Evolutionary conservation across 2,888 invertebrate species (phyloP).

Genomic region (Pseudoips prasinana): DNA sequence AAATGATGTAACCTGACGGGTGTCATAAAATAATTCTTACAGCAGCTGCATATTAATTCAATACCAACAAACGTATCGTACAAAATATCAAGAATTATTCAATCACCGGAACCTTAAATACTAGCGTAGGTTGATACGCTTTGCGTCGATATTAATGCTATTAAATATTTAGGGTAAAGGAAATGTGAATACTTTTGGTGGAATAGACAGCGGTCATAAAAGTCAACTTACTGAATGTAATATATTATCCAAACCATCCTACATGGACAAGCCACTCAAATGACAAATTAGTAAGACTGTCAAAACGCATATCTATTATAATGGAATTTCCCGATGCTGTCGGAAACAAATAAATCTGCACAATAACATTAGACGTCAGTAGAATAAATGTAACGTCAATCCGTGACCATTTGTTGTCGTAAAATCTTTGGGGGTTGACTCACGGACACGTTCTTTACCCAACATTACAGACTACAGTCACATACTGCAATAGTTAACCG

Average conservation of each 20-base stretch:
- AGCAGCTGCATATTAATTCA: no score
- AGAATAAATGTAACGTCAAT: conserved; percentile 77
- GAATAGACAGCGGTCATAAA: not conserved
- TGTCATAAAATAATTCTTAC: no score
- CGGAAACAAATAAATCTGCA: conserved; percentile 74
- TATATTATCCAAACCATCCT: conserved; percentile 7
- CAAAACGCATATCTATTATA: conserved; percentile 58
- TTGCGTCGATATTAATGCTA: no score
- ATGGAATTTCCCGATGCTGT: conserved; percentile 65
- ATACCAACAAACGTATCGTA: no score
- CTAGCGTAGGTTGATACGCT: no score
- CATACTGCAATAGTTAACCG: no score
- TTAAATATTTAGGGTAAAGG: no score
- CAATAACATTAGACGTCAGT: conserved; percentile 64
- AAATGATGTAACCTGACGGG: no score
- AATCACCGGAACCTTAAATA: no score
- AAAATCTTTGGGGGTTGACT: conserved; percentile 47
- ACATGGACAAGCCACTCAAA: conserved; percentile 21
- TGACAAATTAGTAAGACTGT: conserved; percentile 49
- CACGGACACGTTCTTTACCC: conserved; percentile 25
- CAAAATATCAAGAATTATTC: no score
- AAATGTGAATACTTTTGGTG: no score
- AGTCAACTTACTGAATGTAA: conserved; percentile 4
- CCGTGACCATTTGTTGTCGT: conserved; percentile 69
- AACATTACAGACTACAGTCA: no score